Percentiles rank a stretch among this genome's conserved stretches.
These are phyloP conservation scores for Centrocercus urophasianus DNA, from an alignment of 2,113 vertebrate genomes.

Conservation along the genomic window DNA sequence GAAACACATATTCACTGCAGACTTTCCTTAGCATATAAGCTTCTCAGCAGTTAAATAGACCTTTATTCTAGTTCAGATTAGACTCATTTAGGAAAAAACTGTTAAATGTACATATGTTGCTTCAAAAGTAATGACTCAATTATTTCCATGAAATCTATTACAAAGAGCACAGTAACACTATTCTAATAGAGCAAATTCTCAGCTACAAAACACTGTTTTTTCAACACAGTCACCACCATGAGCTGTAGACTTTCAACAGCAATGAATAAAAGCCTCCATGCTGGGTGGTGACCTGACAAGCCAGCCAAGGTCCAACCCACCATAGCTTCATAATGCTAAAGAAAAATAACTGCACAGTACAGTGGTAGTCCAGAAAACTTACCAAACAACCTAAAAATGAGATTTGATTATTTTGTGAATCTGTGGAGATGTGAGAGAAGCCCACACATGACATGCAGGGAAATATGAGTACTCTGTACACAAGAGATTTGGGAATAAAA, in stretches of 20 bases:
- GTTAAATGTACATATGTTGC: neutral
- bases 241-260: too few species aligned
- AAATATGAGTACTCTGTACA: neutral
- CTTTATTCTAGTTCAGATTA: neutral
- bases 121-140: too few species aligned
- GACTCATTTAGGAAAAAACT: neutral
- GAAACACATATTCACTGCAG: neutral
- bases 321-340: neutral
- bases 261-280: too few species aligned
- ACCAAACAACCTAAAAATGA: neutral
- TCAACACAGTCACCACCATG: too few species aligned
- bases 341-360: neutral
- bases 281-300: neutral
- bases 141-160: too few species aligned
- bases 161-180: too few species aligned
- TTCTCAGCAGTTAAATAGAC: neutral
- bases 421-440: neutral
- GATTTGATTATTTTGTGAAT: neutral
- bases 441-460: neutral
- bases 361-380: neutral
- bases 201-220: too few species aligned
- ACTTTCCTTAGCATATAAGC: neutral
- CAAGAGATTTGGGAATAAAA: neutral
- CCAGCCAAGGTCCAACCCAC: neutral
- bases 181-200: too few species aligned